These are phyloP conservation scores for Thumatha senex DNA, from an alignment of 2,888 invertebrate species.

Conservation along the genomic window DNA sequence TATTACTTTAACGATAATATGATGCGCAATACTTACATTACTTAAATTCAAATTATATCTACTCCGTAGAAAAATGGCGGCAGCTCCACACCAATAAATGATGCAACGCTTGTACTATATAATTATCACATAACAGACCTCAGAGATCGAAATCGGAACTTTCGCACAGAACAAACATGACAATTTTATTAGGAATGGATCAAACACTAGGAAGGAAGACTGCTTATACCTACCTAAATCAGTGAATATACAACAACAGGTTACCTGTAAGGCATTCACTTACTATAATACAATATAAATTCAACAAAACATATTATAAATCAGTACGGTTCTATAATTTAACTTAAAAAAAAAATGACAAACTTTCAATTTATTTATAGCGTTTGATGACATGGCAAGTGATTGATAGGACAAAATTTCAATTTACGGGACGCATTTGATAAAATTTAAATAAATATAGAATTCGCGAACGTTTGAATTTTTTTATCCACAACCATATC, in stretches of 20 bases:
- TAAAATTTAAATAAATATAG: too few relatives aligned
- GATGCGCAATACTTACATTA: conserved; percentile 22
- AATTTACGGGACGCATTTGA: too few relatives aligned
- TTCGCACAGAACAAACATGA: conserved; percentile 17
- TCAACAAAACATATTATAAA: conserved; percentile 21
- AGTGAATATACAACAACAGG: conserved; percentile 28
- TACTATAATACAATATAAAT: conserved; percentile 3
- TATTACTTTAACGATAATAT: background rate
- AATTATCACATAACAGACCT: conserved; percentile 10
- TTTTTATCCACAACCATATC: too few relatives aligned
- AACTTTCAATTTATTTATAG: too few relatives aligned
- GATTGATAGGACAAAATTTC: too few relatives aligned
- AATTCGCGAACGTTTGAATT: too few relatives aligned
- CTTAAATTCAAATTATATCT: conserved; percentile 19
- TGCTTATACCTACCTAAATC: conserved; percentile 39
- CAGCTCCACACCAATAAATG: too few relatives aligned
- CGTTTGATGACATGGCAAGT: too few relatives aligned
- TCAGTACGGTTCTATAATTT: background rate
- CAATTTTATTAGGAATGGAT: conserved; percentile 10
- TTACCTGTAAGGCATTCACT: conserved; percentile 18
- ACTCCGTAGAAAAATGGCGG: conserved; percentile 22
- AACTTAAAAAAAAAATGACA: too few relatives aligned
- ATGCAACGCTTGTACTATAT: conserved; percentile 27
- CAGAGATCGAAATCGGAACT: conserved; percentile 7
- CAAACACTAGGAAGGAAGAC: conserved; percentile 35